Conservation (phyloP, 2,113 vertebrate genomes). For the Lates calcarifer region DNA sequence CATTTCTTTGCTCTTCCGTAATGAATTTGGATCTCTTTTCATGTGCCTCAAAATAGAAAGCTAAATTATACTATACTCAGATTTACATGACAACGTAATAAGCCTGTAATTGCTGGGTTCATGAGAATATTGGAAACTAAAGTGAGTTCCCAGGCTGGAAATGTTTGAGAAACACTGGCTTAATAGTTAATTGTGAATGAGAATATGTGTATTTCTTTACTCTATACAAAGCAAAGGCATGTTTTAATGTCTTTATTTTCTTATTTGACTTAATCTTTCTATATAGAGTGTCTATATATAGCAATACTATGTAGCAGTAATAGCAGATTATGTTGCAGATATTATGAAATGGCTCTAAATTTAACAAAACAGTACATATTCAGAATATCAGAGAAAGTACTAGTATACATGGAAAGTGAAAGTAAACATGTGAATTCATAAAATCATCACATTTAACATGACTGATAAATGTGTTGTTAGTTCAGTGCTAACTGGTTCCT, state of each 20-base stretch:
- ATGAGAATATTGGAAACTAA: background rate
- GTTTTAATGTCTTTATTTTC: background rate
- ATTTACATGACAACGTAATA: background rate
- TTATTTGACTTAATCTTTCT: background rate
- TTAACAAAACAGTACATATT: background rate
- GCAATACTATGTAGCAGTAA: too few relatives aligned
- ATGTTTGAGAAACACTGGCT: background rate
- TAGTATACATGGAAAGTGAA: conserved; percentile 10
- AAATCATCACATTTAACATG: background rate
- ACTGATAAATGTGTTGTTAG: background rate
- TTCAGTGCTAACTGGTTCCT: too few relatives aligned
- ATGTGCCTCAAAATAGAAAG: background rate
- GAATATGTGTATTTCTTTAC: background rate
- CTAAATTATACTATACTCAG: background rate
- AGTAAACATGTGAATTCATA: background rate
- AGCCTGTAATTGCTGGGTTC: background rate
- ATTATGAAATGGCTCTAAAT: background rate
- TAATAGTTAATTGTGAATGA: background rate
- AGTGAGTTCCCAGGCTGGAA: background rate
- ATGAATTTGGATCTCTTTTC: background rate
- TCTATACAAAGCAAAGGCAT: background rate
- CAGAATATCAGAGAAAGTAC: background rate
- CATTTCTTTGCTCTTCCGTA: background rate
- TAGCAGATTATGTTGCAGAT: background rate
- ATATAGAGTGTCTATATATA: too few relatives aligned